Evolutionary conservation across 2,888 invertebrate genomes (phyloP).

Genomic region (Phyllotreta striolata): DNA sequence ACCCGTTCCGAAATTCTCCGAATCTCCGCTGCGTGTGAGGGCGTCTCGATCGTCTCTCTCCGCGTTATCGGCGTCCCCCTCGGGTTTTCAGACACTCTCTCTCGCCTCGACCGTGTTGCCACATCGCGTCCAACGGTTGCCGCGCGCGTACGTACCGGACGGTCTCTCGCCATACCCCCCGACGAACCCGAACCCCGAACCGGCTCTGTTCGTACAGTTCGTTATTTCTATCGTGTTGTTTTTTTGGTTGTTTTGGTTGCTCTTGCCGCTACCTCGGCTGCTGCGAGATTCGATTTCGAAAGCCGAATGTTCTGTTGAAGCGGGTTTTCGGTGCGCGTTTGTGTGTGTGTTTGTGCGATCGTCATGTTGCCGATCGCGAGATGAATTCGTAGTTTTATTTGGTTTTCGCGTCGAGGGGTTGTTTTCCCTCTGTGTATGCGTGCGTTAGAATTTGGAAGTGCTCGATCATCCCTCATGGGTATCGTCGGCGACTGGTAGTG

Average conservation of each 20-base stretch:
- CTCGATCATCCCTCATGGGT: slow-evolving; percentile 34
- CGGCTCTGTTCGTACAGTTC: too few species aligned
- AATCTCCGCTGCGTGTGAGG: slow-evolving; percentile 59
- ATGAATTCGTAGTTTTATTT: neutral
- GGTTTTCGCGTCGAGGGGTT: too few species aligned
- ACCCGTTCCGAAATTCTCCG: slow-evolving; percentile 15
- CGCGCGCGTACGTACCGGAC: slow-evolving; percentile 46
- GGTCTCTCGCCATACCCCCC: slow-evolving; percentile 2
- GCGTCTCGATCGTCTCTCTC: slow-evolving; percentile 51
- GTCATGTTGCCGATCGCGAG: neutral
- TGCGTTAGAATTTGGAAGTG: slow-evolving; percentile 25
- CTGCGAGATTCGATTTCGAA: too few species aligned
- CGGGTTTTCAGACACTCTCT: slow-evolving; percentile 41
- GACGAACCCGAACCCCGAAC: too few species aligned
- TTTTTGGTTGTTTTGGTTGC: too few species aligned
- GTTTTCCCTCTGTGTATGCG: slow-evolving; percentile 33
- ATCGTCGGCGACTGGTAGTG: slow-evolving; percentile 45
- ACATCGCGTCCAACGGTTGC: slow-evolving; percentile 57
- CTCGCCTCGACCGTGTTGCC: slow-evolving; percentile 60
- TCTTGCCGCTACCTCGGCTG: too few species aligned
- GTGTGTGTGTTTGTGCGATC: slow-evolving; percentile 34
- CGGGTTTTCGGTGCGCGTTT: slow-evolving; percentile 36
- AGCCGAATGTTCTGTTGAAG: too few species aligned
- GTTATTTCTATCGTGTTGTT: too few species aligned
- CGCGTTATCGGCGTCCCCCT: slow-evolving; percentile 60